phyloP scores from a whole-genome alignment of 2,797 vertebrate genomes.

The Meriones psammophilus region DNA sequence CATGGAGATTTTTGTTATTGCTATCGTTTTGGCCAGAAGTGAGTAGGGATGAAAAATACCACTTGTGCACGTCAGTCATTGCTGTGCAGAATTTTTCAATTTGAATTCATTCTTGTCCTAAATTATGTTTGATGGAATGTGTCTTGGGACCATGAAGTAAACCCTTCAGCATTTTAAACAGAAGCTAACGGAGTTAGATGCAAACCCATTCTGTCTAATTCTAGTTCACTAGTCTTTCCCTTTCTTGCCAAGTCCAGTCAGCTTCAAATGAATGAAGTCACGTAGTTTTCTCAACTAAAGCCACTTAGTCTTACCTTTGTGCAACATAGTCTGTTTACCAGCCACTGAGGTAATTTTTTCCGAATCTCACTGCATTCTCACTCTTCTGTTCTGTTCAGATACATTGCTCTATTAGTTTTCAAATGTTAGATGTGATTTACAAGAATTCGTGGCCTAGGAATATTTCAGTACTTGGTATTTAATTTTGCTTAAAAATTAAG shows the following conservation, averaged over 20 bases:
- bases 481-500: conserved; percentile 27
- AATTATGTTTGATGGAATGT: conserved; percentile 58
- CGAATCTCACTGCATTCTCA: neutral
- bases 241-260: conserved; percentile 54
- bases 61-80: neutral
- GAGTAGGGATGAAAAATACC: neutral
- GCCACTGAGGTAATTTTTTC: conserved; percentile 62
- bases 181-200: conserved; percentile 58
- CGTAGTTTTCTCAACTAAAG: conserved; percentile 44
- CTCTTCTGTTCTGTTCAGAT: conserved; percentile 5
- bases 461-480: conserved; percentile 53
- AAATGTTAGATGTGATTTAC: conserved; percentile 53
- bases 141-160: conserved; percentile 53
- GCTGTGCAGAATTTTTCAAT: conserved; percentile 11
- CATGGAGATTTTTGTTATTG: neutral
- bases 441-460: conserved; percentile 5
- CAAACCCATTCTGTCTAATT: conserved; percentile 73
- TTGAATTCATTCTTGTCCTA: conserved; percentile 67
- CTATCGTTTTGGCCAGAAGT: neutral
- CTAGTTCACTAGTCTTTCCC: conserved; percentile 1
- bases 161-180: conserved; percentile 54
- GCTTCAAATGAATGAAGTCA: conserved; percentile 68
- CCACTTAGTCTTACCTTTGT: conserved; percentile 28
- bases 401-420: conserved; percentile 6
- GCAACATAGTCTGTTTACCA: conserved; percentile 51